Evolutionary conservation across 2,888 invertebrate species (phyloP), one percentile per base, ranked within the genome.

Genomic region (Homarus gammarus): DNA sequence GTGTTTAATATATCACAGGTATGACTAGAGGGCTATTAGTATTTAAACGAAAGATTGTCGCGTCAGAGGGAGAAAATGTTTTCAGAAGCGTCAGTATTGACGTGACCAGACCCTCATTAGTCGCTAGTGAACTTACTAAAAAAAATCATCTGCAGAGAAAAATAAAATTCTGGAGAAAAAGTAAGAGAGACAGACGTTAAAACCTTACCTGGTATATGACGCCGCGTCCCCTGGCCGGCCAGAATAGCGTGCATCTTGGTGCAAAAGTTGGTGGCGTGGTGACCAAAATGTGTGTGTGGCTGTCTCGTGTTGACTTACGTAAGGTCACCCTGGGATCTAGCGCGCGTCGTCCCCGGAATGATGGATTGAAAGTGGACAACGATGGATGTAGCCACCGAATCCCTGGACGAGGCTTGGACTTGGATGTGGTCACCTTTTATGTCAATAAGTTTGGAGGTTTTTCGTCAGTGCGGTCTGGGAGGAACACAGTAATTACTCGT

Each of bases 291-390:
- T 87, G 87, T 87, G 81, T 81, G 81, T 87, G 75, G 87, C 81
- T 87, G 87, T 87, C 87, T 75, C 10, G 81, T 82, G 81, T 82
- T 87, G 87, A 87, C 87, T 87, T 87, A 87, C 87, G 81, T 87
- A 87, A 87, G 87, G 87, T 87, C 87, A 87, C 87, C 81, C 72
- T 31, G 87, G 87, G 87, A 87, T 87, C 87, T 73, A 73, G 81
- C 81, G 38, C 87, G 86, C 79, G 86, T 87, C 86, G 86, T 81
- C 79, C 86, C 70, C 15, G 51, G 81, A 87, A 87, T 87, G 87
- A 87, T 87, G 87, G 87, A 87, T 87, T 81, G 87, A 87, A 87
- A 87, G 81, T 82, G 87, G 87, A 87, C 87, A 87, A 87, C 87
- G 87, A 87, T 82, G 87, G 87, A 87, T 87, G 79, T 70, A 82